These are phyloP conservation scores for Epinephelus cyanopodus DNA, from an alignment of 2,113 vertebrate species.

Conservation along the genomic window DNA sequence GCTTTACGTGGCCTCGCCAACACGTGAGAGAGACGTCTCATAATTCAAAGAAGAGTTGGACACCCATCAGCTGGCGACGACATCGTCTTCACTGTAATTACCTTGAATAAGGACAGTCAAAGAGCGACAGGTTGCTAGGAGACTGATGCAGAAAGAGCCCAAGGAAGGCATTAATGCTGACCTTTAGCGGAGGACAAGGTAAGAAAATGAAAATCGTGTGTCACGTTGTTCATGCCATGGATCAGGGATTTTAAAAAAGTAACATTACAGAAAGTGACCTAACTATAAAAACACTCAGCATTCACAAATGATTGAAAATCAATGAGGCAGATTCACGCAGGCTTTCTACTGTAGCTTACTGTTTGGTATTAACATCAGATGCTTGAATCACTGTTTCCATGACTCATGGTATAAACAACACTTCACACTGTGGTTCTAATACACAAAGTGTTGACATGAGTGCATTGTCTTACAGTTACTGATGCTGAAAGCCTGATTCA, in stretches of 20 bases:
- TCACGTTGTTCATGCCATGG: conserved; percentile 18
- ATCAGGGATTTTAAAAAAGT: conserved; percentile 1
- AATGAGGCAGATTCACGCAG: background rate
- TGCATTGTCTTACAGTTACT: conserved; percentile 6
- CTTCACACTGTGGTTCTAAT: conserved; percentile 12
- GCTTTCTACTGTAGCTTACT: background rate
- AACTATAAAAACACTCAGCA: background rate
- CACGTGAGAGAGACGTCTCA: background rate
- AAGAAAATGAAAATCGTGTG: conserved; percentile 33
- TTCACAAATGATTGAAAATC: conserved; percentile 2
- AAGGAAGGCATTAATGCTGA: conserved; percentile 49
- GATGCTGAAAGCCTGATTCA: conserved; percentile 1
- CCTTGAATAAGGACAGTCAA: conserved; percentile 49
- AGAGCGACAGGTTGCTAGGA: conserved; percentile 69
- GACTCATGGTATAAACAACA: conserved; percentile 22
- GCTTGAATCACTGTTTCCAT: conserved; percentile 26
- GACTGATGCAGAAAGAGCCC: conserved; percentile 54
- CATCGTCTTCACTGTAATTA: conserved; percentile 46
- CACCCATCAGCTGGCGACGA: background rate
- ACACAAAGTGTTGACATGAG: conserved; percentile 6
- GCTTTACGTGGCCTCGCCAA: background rate
- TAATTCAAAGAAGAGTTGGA: conserved; percentile 8
- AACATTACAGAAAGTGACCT: background rate
- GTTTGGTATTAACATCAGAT: conserved; percentile 4
- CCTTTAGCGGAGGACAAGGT: conserved; percentile 59